Evolutionary conservation across 2,113 vertebrate genomes (phyloP), one percentile per base, ranked within the genome.

Genomic region (Oncorhynchus mykiss): DNA sequence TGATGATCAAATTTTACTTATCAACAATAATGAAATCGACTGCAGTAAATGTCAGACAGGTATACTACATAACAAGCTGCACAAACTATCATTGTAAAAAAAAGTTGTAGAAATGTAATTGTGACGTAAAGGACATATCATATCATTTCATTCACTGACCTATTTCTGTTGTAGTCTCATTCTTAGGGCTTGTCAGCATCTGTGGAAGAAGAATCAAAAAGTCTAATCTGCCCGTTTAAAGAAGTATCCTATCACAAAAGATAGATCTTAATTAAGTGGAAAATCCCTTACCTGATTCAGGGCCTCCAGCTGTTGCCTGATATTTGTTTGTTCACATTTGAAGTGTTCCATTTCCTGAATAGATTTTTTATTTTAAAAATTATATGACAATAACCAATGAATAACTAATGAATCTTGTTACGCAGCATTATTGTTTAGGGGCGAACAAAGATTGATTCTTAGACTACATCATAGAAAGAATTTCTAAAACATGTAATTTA

Each of bases 221-320:
- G 13, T n/a, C 4, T 18, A 12, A 45, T 45, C 39, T 45, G 9
- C 39, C 39, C 3, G 9, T 45, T 45, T 45, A 45, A 45, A 45
- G 39, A 45, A 45, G 39, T 11, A 45, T 45, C 0, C 3, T 11
- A 12, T 45, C 7, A 45, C 2, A 45, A 45, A 45, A 45, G 39
- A 45, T 9, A 66, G 13, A 27, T 73, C 2, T 29, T 74, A 27
- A 20, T 48, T 24, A 7, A 62, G n/a, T n/a, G 39, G 13, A 22
- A 11, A 24, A n/a, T 2, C 27, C 22, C 27, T 74, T 84, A 90
- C 88, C 80, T 88, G 84, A n/a, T 71, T 77, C 76, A 89, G 78
- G 78, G 80, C 78, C 1, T 82, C 62, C 70, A 81, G 86, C 79
- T 85, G 85, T 73, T 83, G 82, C 81, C 78, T 70, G 74, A 84